phyloP scores from a whole-genome alignment of 2,113 vertebrate genomes.

The Aegotheles bennettii region DNA sequence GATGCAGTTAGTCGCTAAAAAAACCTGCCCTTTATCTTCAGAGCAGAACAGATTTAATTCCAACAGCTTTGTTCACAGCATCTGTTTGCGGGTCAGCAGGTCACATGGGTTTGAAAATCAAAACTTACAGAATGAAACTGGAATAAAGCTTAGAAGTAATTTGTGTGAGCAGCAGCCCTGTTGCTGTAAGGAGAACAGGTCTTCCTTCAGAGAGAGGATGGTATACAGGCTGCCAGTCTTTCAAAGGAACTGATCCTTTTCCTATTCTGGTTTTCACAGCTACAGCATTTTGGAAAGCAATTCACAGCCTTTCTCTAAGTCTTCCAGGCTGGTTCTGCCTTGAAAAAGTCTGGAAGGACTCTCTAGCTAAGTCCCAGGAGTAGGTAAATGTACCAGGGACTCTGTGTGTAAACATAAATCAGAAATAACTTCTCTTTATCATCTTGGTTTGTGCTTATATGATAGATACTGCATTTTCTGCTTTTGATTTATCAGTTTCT shows the following conservation, averaged over 20 bases:
- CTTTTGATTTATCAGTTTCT: neutral
- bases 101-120: neutral
- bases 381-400: neutral
- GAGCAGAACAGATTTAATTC: slow-evolving; percentile 15
- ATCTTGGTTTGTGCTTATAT: neutral
- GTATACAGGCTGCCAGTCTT: neutral
- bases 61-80: slow-evolving; percentile 19
- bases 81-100: neutral
- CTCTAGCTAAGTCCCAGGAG: neutral
- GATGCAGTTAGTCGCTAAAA: neutral
- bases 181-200: neutral
- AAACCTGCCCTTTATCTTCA: neutral
- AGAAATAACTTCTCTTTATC: neutral
- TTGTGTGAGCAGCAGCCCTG: neutral
- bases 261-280: neutral
- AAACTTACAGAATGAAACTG: neutral
- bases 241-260: neutral
- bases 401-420: neutral
- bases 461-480: neutral
- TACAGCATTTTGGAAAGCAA: neutral
- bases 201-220: neutral
- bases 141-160: slow-evolving; percentile 2
- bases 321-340: neutral
- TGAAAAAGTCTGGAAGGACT: neutral
- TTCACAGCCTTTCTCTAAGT: neutral